Base-by-base conservation (phyloP, 2,797 vertebrate species). In the Chaetodon trifasciatus region DNA sequence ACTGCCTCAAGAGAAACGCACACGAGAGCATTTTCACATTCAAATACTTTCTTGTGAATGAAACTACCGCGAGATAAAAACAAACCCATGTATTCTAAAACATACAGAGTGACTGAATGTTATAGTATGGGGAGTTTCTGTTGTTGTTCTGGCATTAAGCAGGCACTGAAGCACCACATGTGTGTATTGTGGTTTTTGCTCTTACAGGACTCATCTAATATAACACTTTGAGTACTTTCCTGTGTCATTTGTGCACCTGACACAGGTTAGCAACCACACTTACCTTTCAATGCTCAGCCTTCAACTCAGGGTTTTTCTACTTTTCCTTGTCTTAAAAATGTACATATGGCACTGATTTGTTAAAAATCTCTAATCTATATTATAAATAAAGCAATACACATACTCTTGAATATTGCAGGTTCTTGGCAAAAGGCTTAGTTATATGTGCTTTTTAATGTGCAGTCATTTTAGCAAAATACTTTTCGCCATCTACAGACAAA, bases 401-500 rank as follows among this genome's bases (percentile, higher is more conserved):
- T 76, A 81, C 68, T 86, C 73, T 79, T 86, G 55, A 79, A 23
- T 82, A 87, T 87, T 91, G 84, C 79, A 90, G 75, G 67, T 93
- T 92, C 86, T 93, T 92, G 90, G 89, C 86, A 88, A 90, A 91
- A 90, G 83, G 89, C 90, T 90, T 84, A 66, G 80, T 82, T 76
- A 74, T 28, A 60, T 95, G 93, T 95, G 94, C 94, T 95, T 95
- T 86, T 89, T 83, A 86, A 88, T 93, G 89, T 94, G 91, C 88
- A 84, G 88, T 87, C 50, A 35, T 63, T 82, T 84, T 79, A 91
- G 88, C 85, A 90, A 93, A 92, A 88, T 82, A 82, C 23, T 79
- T 86, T 78, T 85, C 60, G 70, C 81, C 44, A 47, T 84, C 71
- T 58, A 64, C 39, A 78, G 71, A 81, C 63, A 90, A 87, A 91